Conservation (phyloP, 2,113 vertebrate genomes). For the Labeo rohita region DNA sequence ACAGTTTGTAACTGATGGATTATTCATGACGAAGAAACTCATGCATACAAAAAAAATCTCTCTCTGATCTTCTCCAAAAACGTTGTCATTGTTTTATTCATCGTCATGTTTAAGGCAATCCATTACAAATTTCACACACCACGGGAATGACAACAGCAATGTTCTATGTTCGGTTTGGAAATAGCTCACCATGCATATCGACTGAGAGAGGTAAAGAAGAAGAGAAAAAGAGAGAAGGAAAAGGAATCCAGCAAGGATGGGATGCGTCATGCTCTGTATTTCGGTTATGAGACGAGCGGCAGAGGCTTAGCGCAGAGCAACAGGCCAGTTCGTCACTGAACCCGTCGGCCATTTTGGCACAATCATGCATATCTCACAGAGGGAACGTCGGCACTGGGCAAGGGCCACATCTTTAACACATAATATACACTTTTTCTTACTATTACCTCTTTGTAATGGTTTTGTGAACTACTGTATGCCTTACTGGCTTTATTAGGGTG, state of each 20-base stretch:
- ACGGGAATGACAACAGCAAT: conserved; percentile 75
- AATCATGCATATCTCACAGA: conserved; percentile 72
- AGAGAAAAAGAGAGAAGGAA: conserved; percentile 67
- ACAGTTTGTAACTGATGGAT: not conserved
- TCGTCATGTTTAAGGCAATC: conserved; percentile 79
- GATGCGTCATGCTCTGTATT: conserved; percentile 34
- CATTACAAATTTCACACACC: conserved; percentile 84
- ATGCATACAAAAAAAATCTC: conserved; percentile 28
- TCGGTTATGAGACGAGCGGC: not conserved
- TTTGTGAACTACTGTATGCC: not conserved
- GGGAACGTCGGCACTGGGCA: conserved; percentile 62
- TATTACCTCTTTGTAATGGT: conserved; percentile 1
- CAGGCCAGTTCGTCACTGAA: not conserved
- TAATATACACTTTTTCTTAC: not conserved
- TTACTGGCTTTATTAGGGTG: conserved; percentile 18
- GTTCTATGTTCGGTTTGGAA: conserved; percentile 76
- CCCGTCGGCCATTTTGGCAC: conserved; percentile 66
- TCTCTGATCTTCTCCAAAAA: conserved; percentile 65
- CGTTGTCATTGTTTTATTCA: conserved; percentile 75
- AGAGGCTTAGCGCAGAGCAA: conserved; percentile 1
- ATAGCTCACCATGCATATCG: conserved; percentile 77
- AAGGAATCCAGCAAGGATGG: conserved; percentile 63
- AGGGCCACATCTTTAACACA: conserved; percentile 26
- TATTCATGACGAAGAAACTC: conserved; percentile 34
- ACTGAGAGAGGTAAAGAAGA: conserved; percentile 69